These are phyloP conservation scores for Podotricha telesiphe DNA, from an alignment of 2,888 invertebrate genomes.

Conservation along the genomic window DNA sequence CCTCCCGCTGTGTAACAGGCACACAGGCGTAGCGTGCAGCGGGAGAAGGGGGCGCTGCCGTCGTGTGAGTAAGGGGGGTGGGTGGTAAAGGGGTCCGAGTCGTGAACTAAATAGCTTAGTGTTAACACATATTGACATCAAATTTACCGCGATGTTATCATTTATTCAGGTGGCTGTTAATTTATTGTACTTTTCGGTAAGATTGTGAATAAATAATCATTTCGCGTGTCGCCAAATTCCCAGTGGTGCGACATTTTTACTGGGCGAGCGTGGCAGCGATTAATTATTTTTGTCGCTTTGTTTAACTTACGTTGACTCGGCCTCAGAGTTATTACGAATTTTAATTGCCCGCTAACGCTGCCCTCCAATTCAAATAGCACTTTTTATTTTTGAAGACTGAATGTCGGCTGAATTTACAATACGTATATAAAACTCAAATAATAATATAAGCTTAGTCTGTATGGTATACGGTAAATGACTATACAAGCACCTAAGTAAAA, in stretches of 20 bases:
- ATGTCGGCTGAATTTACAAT: conserved; percentile 17
- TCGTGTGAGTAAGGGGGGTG: conserved; percentile 62
- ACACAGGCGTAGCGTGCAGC: conserved; percentile 51
- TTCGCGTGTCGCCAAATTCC: conserved; percentile 53
- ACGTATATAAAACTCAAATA: background rate
- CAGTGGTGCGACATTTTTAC: conserved; percentile 55
- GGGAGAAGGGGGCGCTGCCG: conserved; percentile 52
- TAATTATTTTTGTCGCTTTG: conserved; percentile 75
- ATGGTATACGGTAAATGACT: background rate
- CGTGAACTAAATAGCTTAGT: conserved; percentile 84
- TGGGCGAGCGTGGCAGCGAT: conserved; percentile 63
- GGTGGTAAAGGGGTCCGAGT: conserved; percentile 71
- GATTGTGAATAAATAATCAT: conserved; percentile 56
- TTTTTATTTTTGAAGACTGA: conserved; percentile 50
- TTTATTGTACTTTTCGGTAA: conserved; percentile 72
- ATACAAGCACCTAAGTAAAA: no score
- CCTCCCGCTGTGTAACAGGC: conserved; percentile 61
- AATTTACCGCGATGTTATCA: conserved; percentile 83
- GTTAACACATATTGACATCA: conserved; percentile 85
- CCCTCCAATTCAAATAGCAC: conserved; percentile 55
- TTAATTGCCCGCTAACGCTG: conserved; percentile 68
- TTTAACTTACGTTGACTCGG: conserved; percentile 74
- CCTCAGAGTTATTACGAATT: conserved; percentile 74
- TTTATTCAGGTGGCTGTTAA: conserved; percentile 80
- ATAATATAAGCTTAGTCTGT: background rate